Conservation (phyloP, 2,113 vertebrate species). For the Microtus richardsoni region DNA sequence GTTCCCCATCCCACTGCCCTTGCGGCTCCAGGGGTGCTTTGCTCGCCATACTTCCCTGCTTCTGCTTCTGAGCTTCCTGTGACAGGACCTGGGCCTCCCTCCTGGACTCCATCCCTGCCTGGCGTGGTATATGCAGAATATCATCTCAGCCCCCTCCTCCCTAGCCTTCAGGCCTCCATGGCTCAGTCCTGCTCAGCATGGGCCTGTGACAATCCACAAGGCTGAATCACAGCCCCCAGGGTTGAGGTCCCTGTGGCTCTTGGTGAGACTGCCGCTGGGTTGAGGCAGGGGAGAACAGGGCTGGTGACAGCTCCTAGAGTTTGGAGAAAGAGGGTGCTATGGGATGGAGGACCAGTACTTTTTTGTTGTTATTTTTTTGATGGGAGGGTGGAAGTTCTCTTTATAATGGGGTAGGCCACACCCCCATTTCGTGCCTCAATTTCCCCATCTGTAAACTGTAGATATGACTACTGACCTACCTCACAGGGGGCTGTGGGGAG, state of each 20-base stretch:
- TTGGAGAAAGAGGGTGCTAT: slow-evolving; percentile 33
- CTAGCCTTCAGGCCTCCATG: neutral
- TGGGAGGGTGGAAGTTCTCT: slow-evolving; percentile 70
- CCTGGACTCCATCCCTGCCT: slow-evolving; percentile 23
- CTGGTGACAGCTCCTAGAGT: neutral
- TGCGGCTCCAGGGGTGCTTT: neutral
- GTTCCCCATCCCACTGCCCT: neutral
- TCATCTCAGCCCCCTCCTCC: neutral
- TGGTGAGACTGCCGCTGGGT: neutral
- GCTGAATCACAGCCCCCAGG: neutral
- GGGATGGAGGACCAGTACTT: slow-evolving; percentile 52
- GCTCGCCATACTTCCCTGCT: neutral
- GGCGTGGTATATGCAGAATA: slow-evolving; percentile 46
- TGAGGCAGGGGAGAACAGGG: neutral
- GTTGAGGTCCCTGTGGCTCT: slow-evolving; percentile 15
- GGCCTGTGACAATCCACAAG: slow-evolving; percentile 15
- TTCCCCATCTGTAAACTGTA: slow-evolving; percentile 83
- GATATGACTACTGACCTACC: slow-evolving; percentile 84
- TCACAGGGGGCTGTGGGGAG: slow-evolving; percentile 83
- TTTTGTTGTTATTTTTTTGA: slow-evolving; percentile 61
- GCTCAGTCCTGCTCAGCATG: neutral
- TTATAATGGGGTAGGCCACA: slow-evolving; percentile 75
- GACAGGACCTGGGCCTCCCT: slow-evolving; percentile 19
- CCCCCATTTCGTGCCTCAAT: slow-evolving; percentile 82
- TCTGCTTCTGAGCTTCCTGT: slow-evolving; percentile 50